A percentile compares a stretch with the other conserved stretches of the same genome.
Evolutionary conservation across 1,140 invertebrate genomes (phyloP).

Genomic region (Atopsyche davidsoni): DNA sequence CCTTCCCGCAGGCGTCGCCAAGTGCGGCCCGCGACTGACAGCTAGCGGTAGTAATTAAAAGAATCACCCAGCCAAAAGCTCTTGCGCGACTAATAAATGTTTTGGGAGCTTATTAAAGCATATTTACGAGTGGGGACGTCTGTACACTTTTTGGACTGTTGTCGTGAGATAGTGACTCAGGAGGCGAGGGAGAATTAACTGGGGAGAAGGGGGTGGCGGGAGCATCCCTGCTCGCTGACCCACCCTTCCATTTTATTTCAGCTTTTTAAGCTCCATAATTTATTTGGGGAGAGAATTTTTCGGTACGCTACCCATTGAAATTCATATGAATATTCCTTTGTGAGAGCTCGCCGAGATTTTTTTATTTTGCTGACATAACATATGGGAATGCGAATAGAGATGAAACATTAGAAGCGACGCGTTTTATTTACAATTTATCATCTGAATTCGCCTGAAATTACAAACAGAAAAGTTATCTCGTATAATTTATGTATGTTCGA

Average conservation of each 20-base stretch:
- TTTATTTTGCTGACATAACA: no score
- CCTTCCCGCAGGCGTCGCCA: no score
- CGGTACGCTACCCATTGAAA: no score
- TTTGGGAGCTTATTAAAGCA: conserved; percentile 19
- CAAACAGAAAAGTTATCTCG: no score
- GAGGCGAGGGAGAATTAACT: background rate
- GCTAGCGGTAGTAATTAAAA: conserved; percentile 10
- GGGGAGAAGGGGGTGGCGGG: background rate
- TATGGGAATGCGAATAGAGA: no score
- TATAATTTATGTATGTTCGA: no score
- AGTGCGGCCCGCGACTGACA: no score
- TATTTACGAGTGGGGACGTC: conserved; percentile 13
- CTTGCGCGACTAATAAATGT: conserved; percentile 7
- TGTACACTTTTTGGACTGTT: conserved; percentile 10
- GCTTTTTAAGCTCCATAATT: conserved; percentile 13
- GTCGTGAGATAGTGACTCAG: conserved; percentile 6
- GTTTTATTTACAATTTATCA: no score
- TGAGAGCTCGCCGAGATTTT: no score
- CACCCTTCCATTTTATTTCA: conserved; percentile 16
- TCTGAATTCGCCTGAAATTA: no score
- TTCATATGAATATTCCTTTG: no score
- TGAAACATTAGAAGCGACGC: no score
- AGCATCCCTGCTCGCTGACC: background rate
- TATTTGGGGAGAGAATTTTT: conserved; percentile 12
- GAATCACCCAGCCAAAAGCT: conserved; percentile 14